Evolutionary conservation across 2,888 invertebrate genomes (phyloP).

Genomic region (Volucella inanis): DNA sequence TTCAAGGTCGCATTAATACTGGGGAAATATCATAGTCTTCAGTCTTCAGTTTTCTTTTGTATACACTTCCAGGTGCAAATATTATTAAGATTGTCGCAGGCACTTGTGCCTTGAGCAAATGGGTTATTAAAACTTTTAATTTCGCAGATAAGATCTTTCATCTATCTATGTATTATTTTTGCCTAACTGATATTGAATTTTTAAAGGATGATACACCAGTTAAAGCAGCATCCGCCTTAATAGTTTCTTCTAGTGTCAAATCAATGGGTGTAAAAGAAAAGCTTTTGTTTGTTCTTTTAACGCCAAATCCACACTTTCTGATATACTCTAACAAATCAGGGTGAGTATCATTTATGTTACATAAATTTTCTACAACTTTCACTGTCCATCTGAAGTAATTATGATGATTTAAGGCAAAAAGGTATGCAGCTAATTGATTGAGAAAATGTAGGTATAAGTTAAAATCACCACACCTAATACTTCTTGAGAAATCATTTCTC

Average conservation of each 20-base stretch:
- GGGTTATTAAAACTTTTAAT: too few species aligned
- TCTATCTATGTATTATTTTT: too few species aligned
- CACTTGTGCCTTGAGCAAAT: too few species aligned
- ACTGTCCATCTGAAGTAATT: slow-evolving; percentile 29
- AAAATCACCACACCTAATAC: slow-evolving; percentile 16
- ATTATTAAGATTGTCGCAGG: slow-evolving; percentile 3
- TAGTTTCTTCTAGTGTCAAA: slow-evolving; percentile 2
- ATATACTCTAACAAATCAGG: slow-evolving; percentile 13
- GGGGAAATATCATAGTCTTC: too few species aligned
- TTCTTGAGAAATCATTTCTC: slow-evolving; percentile 30
- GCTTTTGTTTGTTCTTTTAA: slow-evolving; percentile 23
- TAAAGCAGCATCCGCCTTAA: not conserved
- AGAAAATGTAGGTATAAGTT: slow-evolving; percentile 8
- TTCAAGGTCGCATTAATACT: too few species aligned
- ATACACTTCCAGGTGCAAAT: slow-evolving; percentile 9
- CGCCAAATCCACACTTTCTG: slow-evolving; percentile 20
- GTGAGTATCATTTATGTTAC: slow-evolving; percentile 3
- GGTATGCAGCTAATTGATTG: too few species aligned
- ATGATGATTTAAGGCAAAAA: slow-evolving; percentile 17
- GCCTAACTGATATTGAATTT: too few species aligned
- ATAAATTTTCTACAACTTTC: slow-evolving; percentile 7
- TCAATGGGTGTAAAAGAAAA: slow-evolving; percentile 25
- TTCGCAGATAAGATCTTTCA: too few species aligned
- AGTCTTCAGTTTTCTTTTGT: slow-evolving; percentile 1
- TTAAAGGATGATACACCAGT: too few species aligned